Percentiles rank a stretch among this genome's conserved stretches.
These are phyloP conservation scores for Syncerus caffer DNA, from an alignment of 2,797 vertebrate genomes.

Conservation along the genomic window DNA sequence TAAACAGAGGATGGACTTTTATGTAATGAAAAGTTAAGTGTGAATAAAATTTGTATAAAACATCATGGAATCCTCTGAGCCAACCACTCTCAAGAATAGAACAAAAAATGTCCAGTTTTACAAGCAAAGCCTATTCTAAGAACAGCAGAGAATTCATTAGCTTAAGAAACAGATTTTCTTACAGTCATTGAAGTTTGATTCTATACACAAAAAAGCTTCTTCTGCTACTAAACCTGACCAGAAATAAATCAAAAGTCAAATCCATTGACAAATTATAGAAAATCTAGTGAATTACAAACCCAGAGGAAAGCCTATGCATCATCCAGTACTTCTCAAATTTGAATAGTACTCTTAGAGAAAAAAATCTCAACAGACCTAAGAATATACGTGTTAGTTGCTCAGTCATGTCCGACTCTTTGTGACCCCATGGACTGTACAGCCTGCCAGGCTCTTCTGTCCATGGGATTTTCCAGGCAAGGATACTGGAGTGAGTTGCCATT, in stretches of 20 bases:
- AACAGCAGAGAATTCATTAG: not conserved
- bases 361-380: not conserved
- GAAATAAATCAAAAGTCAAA: not conserved
- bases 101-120: not conserved
- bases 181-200: not conserved
- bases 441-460: too few relatives aligned
- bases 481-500: too few relatives aligned
- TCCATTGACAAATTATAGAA: not conserved
- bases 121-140: not conserved
- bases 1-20: not conserved
- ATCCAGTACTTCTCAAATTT: not conserved
- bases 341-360: not conserved
- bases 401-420: too few relatives aligned
- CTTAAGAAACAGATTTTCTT: conserved; percentile 24
- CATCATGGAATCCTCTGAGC: not conserved
- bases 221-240: not conserved
- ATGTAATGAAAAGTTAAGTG: not conserved
- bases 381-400: not conserved
- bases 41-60: conserved; percentile 34
- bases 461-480: too few relatives aligned
- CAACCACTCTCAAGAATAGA: not conserved
- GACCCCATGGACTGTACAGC: too few relatives aligned
- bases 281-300: not conserved
- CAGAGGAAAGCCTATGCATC: not conserved
- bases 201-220: conserved; percentile 33